These are phyloP conservation scores for Lynx canadensis DNA, from an alignment of 2,113 vertebrate species.

Conservation along the genomic window DNA sequence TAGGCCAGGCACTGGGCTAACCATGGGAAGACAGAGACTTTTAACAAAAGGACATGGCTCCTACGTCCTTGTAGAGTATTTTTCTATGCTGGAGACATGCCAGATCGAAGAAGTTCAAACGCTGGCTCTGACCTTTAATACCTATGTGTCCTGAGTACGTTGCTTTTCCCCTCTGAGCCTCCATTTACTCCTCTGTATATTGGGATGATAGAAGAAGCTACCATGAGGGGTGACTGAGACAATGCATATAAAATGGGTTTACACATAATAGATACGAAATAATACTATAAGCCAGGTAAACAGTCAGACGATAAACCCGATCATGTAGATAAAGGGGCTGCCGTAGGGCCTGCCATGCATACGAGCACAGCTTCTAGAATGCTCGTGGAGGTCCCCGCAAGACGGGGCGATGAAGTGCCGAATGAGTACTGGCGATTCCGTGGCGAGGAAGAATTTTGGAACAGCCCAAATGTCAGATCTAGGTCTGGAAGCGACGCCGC, in stretches of 20 bases:
- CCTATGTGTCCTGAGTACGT: neutral
- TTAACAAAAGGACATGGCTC: neutral
- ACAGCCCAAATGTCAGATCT: neutral
- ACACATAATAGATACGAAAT: neutral
- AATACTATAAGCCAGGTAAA: neutral
- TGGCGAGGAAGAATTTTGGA: neutral
- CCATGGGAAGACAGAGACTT: neutral
- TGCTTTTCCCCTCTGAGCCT: neutral
- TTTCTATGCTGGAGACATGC: neutral
- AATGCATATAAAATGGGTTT: neutral
- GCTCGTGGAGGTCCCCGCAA: neutral
- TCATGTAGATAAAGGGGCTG: neutral
- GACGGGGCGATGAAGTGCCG: neutral
- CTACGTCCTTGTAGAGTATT: neutral
- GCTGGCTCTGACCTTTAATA: neutral
- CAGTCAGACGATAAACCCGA: neutral
- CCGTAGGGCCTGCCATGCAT: accelerated
- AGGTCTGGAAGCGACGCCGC: neutral
- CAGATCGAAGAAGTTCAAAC: neutral
- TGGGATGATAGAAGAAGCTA: neutral
- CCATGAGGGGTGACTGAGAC: neutral
- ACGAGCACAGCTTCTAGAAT: neutral
- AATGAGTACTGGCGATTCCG: neutral
- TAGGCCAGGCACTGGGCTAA: neutral
- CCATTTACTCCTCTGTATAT: neutral